Evolutionary conservation across 1,140 invertebrate genomes (phyloP).

Genomic region (fruit fly (Drosophila melanogaster)): DNA sequence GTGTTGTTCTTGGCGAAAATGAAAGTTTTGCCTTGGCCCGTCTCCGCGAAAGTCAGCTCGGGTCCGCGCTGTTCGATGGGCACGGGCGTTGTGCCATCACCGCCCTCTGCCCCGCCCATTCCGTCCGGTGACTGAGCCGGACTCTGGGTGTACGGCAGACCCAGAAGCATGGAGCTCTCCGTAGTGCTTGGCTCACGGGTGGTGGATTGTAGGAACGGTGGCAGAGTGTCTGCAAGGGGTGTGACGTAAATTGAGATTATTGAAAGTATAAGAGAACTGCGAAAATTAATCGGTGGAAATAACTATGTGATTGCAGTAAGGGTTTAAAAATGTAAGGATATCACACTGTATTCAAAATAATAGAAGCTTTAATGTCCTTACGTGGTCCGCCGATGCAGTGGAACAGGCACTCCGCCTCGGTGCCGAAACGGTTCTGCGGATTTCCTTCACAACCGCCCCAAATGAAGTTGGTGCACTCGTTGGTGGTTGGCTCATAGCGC

Average conservation of each 20-base stretch:
- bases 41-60: constrained; percentile 92
- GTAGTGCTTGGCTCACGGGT: constrained; percentile 85
- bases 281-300: not conserved
- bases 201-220: constrained; percentile 85
- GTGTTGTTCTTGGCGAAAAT: constrained; percentile 95
- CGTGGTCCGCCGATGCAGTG: constrained; percentile 87
- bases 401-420: constrained; percentile 89
- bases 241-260: constrained; percentile 20
- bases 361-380: constrained; percentile 53
- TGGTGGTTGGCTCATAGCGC: constrained; percentile 89
- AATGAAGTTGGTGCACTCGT: constrained; percentile 89
- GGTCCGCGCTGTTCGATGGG: constrained; percentile 90
- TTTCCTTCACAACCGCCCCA: constrained; percentile 93
- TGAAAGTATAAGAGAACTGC: not conserved
- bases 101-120: constrained; percentile 33
- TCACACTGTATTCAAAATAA: too few relatives aligned
- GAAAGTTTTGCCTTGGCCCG: constrained; percentile 91
- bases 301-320: too few relatives aligned
- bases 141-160: constrained; percentile 69
- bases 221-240: constrained; percentile 73
- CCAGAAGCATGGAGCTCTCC: constrained; percentile 84
- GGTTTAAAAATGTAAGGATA: too few relatives aligned
- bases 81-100: constrained; percentile 85
- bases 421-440: constrained; percentile 90
- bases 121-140: constrained; percentile 55